These are phyloP conservation scores for Haliclona indistincta DNA, from an alignment of 37 sponge, comb jelly and placozoan genomes.

Conservation along the genomic window DNA sequence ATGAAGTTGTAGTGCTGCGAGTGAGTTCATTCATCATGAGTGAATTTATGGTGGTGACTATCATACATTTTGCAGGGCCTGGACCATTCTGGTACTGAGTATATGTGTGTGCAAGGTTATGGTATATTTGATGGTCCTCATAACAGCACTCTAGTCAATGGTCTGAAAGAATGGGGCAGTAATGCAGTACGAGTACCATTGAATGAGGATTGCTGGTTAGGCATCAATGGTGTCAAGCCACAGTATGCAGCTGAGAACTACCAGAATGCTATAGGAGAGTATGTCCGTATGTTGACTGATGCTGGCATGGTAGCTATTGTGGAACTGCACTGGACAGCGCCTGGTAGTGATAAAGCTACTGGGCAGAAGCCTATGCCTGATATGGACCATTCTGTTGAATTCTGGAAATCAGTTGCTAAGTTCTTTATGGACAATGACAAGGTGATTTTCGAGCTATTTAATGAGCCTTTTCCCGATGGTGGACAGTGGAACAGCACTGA, in stretches of 20 bases:
- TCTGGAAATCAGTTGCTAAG: conserved; percentile 33
- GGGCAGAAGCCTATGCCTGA: conserved; percentile 41
- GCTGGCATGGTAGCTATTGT: conserved; percentile 25
- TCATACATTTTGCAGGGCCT: conserved; percentile 15
- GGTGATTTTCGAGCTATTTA: no score
- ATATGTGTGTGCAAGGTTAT: conserved; percentile 17
- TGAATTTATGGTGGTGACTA: no score
- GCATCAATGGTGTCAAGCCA: conserved; percentile 33
- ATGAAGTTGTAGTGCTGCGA: background rate
- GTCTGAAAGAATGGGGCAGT: conserved; percentile 20
- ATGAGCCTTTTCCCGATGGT: conserved; percentile 41
- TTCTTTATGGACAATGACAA: conserved; percentile 10
- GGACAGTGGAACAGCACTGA: no score
- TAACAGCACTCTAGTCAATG: conserved; percentile 4
- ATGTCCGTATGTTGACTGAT: conserved; percentile 27
- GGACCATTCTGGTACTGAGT: conserved; percentile 37
- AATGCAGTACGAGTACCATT: conserved; percentile 29
- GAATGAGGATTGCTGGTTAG: conserved; percentile 44
- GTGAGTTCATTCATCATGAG: no score
- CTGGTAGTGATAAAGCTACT: conserved; percentile 13
- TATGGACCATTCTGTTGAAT: conserved; percentile 29
- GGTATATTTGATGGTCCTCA: conserved; percentile 29
- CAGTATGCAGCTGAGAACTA: conserved; percentile 25
- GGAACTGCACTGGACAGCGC: conserved; percentile 42
- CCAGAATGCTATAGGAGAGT: background rate